phyloP scores from a whole-genome alignment of 2,888 invertebrate species.

The Xanthostigma xanthostigma region DNA sequence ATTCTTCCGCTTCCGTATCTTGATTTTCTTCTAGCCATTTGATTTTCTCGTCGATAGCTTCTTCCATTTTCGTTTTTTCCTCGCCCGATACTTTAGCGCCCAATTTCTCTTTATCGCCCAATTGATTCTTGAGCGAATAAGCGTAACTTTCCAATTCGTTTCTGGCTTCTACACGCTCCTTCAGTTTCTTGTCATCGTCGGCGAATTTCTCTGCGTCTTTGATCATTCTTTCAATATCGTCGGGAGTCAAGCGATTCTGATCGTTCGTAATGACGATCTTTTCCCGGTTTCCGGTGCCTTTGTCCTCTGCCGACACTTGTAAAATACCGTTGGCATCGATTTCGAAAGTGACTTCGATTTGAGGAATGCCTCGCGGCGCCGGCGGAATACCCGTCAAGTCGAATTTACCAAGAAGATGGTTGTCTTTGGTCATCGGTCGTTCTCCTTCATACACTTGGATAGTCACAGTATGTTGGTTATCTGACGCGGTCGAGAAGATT shows the following conservation, averaged over 20 bases:
- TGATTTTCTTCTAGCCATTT: conserved; percentile 96
- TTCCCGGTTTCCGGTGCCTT: conserved; percentile 96
- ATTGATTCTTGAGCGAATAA: conserved; percentile 93
- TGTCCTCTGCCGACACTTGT: conserved; percentile 96
- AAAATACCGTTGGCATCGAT: conserved; percentile 90
- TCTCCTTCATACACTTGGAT: conserved; percentile 99
- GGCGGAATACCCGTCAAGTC: conserved; percentile 95
- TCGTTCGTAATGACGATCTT: conserved; percentile 99
- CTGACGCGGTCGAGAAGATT: conserved; percentile 97
- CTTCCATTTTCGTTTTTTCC: conserved; percentile 89
- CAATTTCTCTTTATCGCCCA: conserved; percentile 92
- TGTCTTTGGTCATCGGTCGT: conserved; percentile 99
- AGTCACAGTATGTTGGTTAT: conserved; percentile 97
- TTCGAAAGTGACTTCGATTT: conserved; percentile 89
- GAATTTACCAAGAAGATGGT: conserved; percentile 96
- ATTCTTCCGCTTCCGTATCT: conserved; percentile 82
- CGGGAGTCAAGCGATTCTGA: conserved; percentile 90
- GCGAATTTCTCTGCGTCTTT: conserved; percentile 98
- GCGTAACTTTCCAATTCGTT: conserved; percentile 96
- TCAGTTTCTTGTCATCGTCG: conserved; percentile 94
- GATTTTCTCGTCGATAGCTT: conserved; percentile 91
- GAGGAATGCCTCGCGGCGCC: conserved; percentile 83
- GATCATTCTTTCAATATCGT: conserved; percentile 98
- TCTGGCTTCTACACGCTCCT: conserved; percentile 88
- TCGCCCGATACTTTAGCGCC: conserved; percentile 79